These are phyloP conservation scores for Struthidea cinerea DNA, from an alignment of 2,113 vertebrate genomes.

Conservation along the genomic window DNA sequence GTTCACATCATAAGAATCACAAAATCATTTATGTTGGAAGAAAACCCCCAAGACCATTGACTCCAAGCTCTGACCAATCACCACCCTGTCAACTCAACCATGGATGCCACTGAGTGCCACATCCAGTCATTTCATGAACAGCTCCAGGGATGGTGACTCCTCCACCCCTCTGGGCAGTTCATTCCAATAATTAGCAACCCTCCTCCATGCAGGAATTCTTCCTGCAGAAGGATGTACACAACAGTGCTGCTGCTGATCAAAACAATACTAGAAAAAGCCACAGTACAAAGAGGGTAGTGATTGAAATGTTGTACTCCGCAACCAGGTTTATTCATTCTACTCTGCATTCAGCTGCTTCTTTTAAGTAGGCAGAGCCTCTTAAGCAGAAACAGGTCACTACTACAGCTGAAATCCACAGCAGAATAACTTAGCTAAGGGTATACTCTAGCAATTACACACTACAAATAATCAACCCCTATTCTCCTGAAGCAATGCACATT, in stretches of 20 bases:
- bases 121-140: neutral
- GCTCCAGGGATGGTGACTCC: neutral
- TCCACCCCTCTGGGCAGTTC: neutral
- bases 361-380: neutral
- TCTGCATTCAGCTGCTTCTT: neutral
- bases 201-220: neutral
- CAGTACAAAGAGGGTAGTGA: neutral
- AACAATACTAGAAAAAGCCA: neutral
- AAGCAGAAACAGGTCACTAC: neutral
- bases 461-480: neutral
- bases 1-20: neutral
- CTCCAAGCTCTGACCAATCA: neutral
- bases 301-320: neutral
- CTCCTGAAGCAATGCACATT: neutral
- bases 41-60: fast-evolving
- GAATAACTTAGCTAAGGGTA: neutral
- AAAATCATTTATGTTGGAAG: neutral
- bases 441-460: neutral
- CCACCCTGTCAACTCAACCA: neutral
- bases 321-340: neutral
- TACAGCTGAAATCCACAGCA: neutral
- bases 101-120: neutral
- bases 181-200: neutral
- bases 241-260: neutral
- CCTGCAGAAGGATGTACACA: neutral